These are phyloP conservation scores for Taenaris catops DNA, from an alignment of 2,888 invertebrate species.

Conservation along the genomic window DNA sequence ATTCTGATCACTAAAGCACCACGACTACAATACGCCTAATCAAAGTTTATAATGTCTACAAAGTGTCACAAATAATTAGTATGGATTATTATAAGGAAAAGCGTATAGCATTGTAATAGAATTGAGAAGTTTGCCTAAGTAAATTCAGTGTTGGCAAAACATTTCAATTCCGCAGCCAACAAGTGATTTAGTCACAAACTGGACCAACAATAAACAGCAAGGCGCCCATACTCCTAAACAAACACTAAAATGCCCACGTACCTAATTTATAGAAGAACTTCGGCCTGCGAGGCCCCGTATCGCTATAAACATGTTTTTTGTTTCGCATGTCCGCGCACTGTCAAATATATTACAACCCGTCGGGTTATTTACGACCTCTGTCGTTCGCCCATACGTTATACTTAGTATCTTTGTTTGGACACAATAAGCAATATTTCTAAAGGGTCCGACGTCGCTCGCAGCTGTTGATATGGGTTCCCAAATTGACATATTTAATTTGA, in stretches of 20 bases:
- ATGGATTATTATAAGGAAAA: conserved; percentile 2
- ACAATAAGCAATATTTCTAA: conserved; percentile 80
- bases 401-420: conserved; percentile 81
- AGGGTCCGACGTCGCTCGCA: conserved; percentile 75
- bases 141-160: conserved; percentile 19
- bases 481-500: conserved; percentile 81
- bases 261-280: conserved; percentile 58
- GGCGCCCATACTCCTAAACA: conserved; percentile 43
- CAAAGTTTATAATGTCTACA: too few species aligned
- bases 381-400: conserved; percentile 80
- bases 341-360: conserved; percentile 79
- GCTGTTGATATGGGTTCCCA: conserved; percentile 79
- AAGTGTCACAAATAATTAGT: too few species aligned
- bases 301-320: conserved; percentile 79
- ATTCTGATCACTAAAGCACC: too few species aligned
- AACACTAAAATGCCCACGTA: conserved; percentile 51
- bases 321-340: conserved; percentile 79
- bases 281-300: conserved; percentile 48
- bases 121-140: conserved; percentile 15
- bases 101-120: conserved; percentile 8
- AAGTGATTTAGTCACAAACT: conserved; percentile 29
- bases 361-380: conserved; percentile 76
- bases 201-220: conserved; percentile 22
- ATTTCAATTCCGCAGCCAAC: conserved; percentile 28
- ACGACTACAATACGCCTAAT: too few species aligned